Base-by-base conservation (phyloP, 2,888 invertebrate species). In the Ophioninae sp. region DNA sequence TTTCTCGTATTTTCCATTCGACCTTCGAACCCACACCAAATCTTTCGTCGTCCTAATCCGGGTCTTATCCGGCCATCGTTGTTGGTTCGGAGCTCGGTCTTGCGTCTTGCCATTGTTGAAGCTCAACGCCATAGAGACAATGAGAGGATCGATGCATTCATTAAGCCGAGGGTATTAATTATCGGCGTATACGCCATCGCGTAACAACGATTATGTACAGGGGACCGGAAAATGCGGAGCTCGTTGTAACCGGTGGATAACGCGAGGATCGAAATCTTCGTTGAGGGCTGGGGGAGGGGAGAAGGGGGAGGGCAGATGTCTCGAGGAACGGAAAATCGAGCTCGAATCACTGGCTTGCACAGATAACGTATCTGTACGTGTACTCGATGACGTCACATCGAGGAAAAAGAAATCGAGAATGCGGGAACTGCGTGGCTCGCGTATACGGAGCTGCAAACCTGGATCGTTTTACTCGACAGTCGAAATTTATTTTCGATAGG, bases 121-220 rank as follows among this genome's bases (percentile, higher is more conserved):
- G 13, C 44, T 10, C 44, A 44, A 44, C 39, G 56, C 39, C 21
- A 67, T 50, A 61, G 23, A 10, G 72, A 62, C 44, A 44, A 44
- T 13, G 69, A 74, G 57, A 79, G n/a, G 89, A 88, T 88, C 86
- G 86, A 86, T 81, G 86, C 85, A 87, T 88, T 88, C 87, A 88
- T 89, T 87, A 87, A 86, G 87, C 84, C 79, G 72, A 69, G 84
- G 79, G 83, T 83, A 86, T 86, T 84, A 86, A 86, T 86, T 85
- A 84, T 76, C 81, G n/a, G 79, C 78, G 78, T 74, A 82, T 70
- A 41, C 17, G 30, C 17, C 70, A 65, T 64, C 75, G 57, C 74
- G 41, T 57, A 41, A 21, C 39, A 6, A 39, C 44, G 61, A 37
- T 69, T 69, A 77, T 73, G 61, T 50, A 30, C 21, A 20, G 37